Percentiles rank a stretch among this genome's conserved stretches.
phyloP scores from a whole-genome alignment of 2,113 vertebrate genomes.

The Dinomys branickii region DNA sequence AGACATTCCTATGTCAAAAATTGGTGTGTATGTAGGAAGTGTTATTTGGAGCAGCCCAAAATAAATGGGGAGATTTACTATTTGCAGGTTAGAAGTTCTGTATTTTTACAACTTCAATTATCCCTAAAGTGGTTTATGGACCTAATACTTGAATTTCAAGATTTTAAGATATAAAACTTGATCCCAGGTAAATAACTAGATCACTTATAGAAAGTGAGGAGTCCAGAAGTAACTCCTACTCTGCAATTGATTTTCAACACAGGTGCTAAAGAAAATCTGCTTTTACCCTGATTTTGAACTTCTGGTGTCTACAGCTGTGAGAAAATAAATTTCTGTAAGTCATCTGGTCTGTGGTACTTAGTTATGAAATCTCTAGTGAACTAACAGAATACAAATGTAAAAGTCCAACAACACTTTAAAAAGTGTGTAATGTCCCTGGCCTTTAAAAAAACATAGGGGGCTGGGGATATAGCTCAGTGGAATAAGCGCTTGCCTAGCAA shows the following conservation, averaged over 20 bases:
- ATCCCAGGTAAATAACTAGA: not conserved
- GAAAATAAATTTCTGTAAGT: not conserved
- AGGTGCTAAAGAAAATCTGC: not conserved
- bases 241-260: not conserved
- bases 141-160: not conserved
- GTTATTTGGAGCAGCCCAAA: not conserved
- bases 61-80: not conserved
- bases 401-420: not conserved
- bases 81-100: not conserved
- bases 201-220: not conserved
- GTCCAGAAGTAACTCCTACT: not conserved
- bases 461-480: too few species aligned
- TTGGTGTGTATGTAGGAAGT: rapidly evolving
- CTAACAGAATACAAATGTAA: not conserved
- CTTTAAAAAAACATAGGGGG: not conserved
- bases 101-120: not conserved
- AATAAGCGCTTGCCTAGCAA: too few species aligned
- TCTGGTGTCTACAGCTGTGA: not conserved
- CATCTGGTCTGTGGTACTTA: not conserved
- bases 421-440: not conserved
- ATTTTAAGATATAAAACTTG: not conserved
- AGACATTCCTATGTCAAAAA: not conserved
- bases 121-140: not conserved
- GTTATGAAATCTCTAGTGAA: not conserved
- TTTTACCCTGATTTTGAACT: not conserved